Base-by-base conservation (phyloP, 2,797 vertebrate genomes). In the Sebastes nivosus region DNA sequence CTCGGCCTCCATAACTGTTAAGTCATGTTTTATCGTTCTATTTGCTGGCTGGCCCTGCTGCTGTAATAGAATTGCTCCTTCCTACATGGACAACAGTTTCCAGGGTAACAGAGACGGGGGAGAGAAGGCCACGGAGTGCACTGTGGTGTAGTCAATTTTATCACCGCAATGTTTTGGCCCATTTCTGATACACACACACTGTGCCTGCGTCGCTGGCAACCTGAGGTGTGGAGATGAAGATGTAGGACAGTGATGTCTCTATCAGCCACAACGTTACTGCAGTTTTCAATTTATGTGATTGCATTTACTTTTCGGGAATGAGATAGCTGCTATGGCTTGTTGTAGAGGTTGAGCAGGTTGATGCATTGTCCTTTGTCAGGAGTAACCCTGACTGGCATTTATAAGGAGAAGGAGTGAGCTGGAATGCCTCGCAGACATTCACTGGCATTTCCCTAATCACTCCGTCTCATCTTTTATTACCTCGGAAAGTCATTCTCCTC, bases 61-160 rank as follows among this genome's bases (percentile, higher is more conserved):
- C 86, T 88, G 75, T 93, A 94, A 94, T 93, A 94, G 92, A 95
- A 95, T 90, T 93, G 93, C 93, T 94, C 89, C 93, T 92, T 94
- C 92, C 91, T 93, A 92, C 92, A 93, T 88, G 86, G 93, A 92
- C 93, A 95, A 94, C 94, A 92, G 95, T 96, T 96, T 95, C 96
- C 95, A 96, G 92, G 96, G 95, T 93, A 96, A 96, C 95, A 80
- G 94, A 88, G 92, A 91, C 84, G 46, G 80, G 80, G 82, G 79
- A 85, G 89, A 83, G 86, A 86, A 87, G 89, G 87, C 90, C 87
- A 87, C 25, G 42, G 89, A 93, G 90, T 83, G 86, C 87, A 82
- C 78, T 36, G 87, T 83, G 88, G 83, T 90, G 88, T 90, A 87
- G 91, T 94, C 92, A 90, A 70, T 94, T 93, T 94, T 93, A 93